Evolutionary conservation across 2,113 vertebrate genomes (phyloP), one percentile per base, ranked within the genome.

Genomic region (Siniperca knerii): DNA sequence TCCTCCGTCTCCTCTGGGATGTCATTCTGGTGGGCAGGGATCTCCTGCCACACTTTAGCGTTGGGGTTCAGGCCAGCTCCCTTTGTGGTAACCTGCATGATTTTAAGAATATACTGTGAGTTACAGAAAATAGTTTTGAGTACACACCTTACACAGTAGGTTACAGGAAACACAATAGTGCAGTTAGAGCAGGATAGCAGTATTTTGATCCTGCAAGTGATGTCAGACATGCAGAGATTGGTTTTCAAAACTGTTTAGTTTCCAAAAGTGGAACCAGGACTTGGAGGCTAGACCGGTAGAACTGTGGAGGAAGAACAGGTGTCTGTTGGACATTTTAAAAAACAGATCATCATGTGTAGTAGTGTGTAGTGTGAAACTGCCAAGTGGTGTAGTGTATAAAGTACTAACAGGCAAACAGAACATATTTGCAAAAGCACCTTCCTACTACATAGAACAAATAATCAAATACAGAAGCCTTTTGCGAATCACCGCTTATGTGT

Each of bases 1-100:
- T 97, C 96, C 6, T 95, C 92, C 61, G 96, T 95, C 90, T 94
- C 97, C 77, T 87, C 93, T n/a, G 95, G 90, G 67, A 94, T 90
- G 89, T 96, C 96, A 21, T 83, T 92, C 16, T 96, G 96, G 85
- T 96, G 96, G 58, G 96, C 91, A 79, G 98, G 96, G 67, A 96
- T 95, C 91, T 98, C 97, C 86, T 99, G 98, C 98, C 98, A 99
- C 89, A 99, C 98, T 94, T 99, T 98, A 37, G 98, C 98, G 75
- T 99, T 99, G 44, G 98, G 98, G 95, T 99, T 99, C 91, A 99
- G 95, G 92, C 96, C 97, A 61, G 97, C 96, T 92, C 97, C 97
- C 95, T 99, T 99, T 15, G 98, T 98, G 90, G 98, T 97, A 80
- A 99, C 98, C 98, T 99, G 94, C 58, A 82, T 15, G 8, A 42